A percentile compares a stretch with the other conserved stretches of the same genome.
These are phyloP conservation scores for Sceliomorpha sp. DNA, from an alignment of 2,888 invertebrate genomes.

Conservation along the genomic window DNA sequence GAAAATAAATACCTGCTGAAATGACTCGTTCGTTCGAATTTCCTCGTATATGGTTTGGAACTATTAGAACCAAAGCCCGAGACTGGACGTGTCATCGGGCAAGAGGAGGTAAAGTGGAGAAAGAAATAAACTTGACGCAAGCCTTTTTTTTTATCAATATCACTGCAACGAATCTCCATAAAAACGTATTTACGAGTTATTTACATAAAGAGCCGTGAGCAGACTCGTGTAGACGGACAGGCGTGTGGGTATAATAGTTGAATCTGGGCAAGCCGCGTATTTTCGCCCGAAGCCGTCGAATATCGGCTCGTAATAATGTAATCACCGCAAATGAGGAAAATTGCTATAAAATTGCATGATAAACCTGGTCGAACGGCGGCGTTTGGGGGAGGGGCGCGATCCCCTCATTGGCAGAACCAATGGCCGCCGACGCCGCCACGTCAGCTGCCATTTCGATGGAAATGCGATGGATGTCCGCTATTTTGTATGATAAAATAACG, in stretches of 20 bases:
- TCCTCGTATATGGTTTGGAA: too few relatives aligned
- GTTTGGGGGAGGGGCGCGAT: constrained; percentile 34
- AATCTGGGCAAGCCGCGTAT: constrained; percentile 36
- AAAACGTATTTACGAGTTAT: too few relatives aligned
- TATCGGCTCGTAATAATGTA: constrained; percentile 70
- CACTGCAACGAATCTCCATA: too few relatives aligned
- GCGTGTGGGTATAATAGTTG: constrained; percentile 38
- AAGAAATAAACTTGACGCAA: too few relatives aligned
- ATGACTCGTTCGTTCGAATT: too few relatives aligned
- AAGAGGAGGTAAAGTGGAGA: too few relatives aligned
- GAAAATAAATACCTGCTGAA: too few relatives aligned
- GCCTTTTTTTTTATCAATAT: too few relatives aligned
- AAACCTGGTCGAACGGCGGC: constrained; percentile 66
- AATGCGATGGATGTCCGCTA: constrained; percentile 76
- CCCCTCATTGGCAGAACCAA: constrained; percentile 60
- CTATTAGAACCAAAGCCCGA: too few relatives aligned
- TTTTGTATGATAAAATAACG: constrained; percentile 76
- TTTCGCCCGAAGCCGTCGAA: constrained; percentile 61
- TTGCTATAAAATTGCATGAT: constrained; percentile 78
- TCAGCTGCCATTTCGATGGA: constrained; percentile 78
- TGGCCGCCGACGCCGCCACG: constrained; percentile 69
- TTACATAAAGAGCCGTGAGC: too few relatives aligned
- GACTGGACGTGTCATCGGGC: neutral
- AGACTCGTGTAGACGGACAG: too few relatives aligned
- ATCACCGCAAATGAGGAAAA: constrained; percentile 77